Evolutionary conservation across 2,888 invertebrate species (phyloP).

Genomic region (Bimastos eiseni): DNA sequence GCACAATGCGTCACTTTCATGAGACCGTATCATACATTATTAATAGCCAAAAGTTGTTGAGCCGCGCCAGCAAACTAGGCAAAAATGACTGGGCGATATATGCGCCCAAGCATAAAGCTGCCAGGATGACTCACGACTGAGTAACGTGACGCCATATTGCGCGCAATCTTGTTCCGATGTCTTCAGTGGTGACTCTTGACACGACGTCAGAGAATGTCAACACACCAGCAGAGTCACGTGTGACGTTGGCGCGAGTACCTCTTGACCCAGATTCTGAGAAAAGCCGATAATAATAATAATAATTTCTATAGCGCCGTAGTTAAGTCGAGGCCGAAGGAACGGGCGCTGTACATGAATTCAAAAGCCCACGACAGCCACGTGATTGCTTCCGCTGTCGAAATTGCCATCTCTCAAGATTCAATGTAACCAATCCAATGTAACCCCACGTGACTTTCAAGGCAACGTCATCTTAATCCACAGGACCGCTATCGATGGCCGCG

Average conservation of each 20-base stretch:
- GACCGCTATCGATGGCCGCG: neutral
- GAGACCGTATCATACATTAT: neutral
- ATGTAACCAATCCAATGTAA: too few relatives aligned
- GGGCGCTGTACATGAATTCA: too few relatives aligned
- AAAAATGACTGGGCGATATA: neutral
- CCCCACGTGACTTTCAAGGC: neutral
- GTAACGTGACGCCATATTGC: neutral
- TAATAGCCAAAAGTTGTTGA: neutral
- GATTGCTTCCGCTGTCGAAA: too few relatives aligned
- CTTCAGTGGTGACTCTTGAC: neutral
- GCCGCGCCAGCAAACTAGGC: neutral
- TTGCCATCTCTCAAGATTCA: too few relatives aligned
- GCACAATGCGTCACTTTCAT: neutral
- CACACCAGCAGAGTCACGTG: neutral
- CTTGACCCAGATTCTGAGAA: neutral
- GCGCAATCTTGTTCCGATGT: neutral
- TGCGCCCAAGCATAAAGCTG: neutral
- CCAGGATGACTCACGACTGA: neutral
- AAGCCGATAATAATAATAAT: too few relatives aligned
- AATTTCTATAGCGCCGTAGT: too few relatives aligned
- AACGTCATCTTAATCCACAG: neutral
- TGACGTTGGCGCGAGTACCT: neutral
- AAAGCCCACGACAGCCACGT: too few relatives aligned
- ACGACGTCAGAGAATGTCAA: too few relatives aligned
- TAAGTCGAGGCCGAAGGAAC: too few relatives aligned